Evolutionary conservation across 2,888 invertebrate species (phyloP), one percentile per base, ranked within the genome.

Genomic region (Chalcis sispes): DNA sequence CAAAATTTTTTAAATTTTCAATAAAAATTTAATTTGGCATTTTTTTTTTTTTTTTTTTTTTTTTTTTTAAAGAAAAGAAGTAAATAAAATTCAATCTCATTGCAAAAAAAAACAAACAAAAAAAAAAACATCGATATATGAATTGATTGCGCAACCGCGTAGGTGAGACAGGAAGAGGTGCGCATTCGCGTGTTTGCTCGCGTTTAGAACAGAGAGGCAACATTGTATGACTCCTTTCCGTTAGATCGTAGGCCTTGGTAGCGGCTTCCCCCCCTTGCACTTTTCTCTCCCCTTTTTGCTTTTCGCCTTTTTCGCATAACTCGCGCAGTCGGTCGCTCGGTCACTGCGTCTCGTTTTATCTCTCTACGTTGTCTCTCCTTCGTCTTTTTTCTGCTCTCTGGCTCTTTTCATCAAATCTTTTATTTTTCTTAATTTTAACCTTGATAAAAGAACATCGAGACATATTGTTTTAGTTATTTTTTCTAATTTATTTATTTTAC

Each of bases 311-410:
- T 15, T 5, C 27, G 32, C 32, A 54, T 40, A 40, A 40, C 18
- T 52, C 20, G 42, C 61, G 18, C 20, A 74, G 75, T 71, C 72
- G 79, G 73, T 72, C 79, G 73, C 66, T 71, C 69, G 67, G 66
- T 78, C 70, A 61, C 20, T 56, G n/a, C n/a, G 62, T 67, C 59
- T 66, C 48, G 46, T 15, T 52, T n/a, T n/a, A n/a, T n/a, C n/a
- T n/a, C n/a, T n/a, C n/a, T n/a, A n/a, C 20, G 5, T 2, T 32
- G 20, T 20, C 20, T 58, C 54, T 64, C 7, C 46, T 65, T 27
- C 54, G 54, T 58, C 56, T 25, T 58, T 29, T 7, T 27, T 5
- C n/a, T 23, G 36, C 27, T 42, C 62, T 40, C 62, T 13, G 42
- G 20, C 20, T 18, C n/a, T 23, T 42, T 23, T 46, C 32, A 8